phyloP scores from a whole-genome alignment of 1,140 invertebrate species.

The Trichonephila clavata region DNA sequence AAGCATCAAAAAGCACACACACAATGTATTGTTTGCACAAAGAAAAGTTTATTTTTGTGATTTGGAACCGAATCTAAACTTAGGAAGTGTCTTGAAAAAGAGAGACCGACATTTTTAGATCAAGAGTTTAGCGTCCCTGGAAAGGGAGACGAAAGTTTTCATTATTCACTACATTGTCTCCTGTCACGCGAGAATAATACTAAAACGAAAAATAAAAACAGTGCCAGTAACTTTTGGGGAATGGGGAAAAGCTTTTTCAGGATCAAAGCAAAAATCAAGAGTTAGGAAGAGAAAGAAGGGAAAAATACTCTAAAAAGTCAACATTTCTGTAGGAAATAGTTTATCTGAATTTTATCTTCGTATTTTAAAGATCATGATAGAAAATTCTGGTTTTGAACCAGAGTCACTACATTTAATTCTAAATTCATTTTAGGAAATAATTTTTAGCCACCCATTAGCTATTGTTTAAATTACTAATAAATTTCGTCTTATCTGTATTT shows the following conservation, averaged over 20 bases:
- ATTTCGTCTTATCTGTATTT: too few species aligned
- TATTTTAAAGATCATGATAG: too few species aligned
- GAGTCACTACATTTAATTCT: too few species aligned
- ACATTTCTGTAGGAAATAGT: too few species aligned
- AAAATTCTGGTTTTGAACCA: too few species aligned
- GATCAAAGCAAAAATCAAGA: background rate
- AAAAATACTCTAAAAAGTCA: too few species aligned
- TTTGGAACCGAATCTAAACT: constrained; percentile 1
- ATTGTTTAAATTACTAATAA: too few species aligned
- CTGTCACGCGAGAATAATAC: background rate
- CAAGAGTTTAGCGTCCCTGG: constrained; percentile 1
- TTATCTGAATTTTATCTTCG: too few species aligned
- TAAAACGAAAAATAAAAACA: background rate
- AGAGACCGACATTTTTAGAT: background rate
- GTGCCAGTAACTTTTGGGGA: background rate
- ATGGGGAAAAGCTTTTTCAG: background rate
- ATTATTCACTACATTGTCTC: background rate
- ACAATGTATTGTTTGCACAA: background rate
- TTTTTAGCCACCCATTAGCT: too few species aligned
- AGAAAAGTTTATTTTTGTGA: constrained; percentile 17
- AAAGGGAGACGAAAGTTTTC: background rate
- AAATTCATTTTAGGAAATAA: too few species aligned
- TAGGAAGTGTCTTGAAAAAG: background rate
- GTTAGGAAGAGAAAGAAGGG: background rate
- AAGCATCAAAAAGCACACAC: background rate